A percentile compares a stretch with the other conserved stretches of the same genome.
These are phyloP conservation scores for Leuciscus idus DNA, from an alignment of 2,113 vertebrate genomes.

Conservation along the genomic window DNA sequence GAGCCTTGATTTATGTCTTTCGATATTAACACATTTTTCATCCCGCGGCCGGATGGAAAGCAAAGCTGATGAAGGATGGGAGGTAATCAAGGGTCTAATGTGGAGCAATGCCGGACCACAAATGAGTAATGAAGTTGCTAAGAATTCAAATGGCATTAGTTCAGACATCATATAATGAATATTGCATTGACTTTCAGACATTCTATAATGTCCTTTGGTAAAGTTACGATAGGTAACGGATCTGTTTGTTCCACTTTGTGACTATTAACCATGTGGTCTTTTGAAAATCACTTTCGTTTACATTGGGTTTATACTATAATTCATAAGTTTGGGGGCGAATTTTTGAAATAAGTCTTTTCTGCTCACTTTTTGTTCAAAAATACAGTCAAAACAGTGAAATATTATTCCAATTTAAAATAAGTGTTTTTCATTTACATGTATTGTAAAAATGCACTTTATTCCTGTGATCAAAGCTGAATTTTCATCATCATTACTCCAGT, in stretches of 20 bases:
- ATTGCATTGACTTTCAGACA: conserved; percentile 54
- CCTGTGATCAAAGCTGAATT: too few species aligned
- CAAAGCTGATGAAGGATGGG: conserved; percentile 59
- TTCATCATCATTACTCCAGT: too few species aligned
- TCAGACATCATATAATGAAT: conserved; percentile 49
- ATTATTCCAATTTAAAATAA: too few species aligned
- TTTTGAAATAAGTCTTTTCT: too few species aligned
- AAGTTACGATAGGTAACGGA: conserved; percentile 28
- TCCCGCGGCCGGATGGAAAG: conserved; percentile 38
- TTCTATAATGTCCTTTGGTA: conserved; percentile 47
- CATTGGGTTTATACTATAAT: too few species aligned
- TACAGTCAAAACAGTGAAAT: too few species aligned
- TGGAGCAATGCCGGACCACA: conserved; percentile 50
- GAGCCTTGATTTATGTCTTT: conserved; percentile 62
- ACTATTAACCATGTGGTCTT: background rate
- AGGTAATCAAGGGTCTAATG: conserved; percentile 61
- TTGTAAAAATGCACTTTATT: too few species aligned
- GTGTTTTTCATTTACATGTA: too few species aligned
- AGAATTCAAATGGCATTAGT: conserved; percentile 52
- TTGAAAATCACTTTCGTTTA: too few species aligned
- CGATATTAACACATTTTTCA: conserved; percentile 59
- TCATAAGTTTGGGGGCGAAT: too few species aligned
- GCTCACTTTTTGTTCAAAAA: too few species aligned
- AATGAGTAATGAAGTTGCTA: conserved; percentile 59
- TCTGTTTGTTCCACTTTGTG: background rate